Evolutionary conservation across 2,888 invertebrate species (phyloP), one percentile per base, ranked within the genome.

Genomic region (Drosophila sordidapex): DNA sequence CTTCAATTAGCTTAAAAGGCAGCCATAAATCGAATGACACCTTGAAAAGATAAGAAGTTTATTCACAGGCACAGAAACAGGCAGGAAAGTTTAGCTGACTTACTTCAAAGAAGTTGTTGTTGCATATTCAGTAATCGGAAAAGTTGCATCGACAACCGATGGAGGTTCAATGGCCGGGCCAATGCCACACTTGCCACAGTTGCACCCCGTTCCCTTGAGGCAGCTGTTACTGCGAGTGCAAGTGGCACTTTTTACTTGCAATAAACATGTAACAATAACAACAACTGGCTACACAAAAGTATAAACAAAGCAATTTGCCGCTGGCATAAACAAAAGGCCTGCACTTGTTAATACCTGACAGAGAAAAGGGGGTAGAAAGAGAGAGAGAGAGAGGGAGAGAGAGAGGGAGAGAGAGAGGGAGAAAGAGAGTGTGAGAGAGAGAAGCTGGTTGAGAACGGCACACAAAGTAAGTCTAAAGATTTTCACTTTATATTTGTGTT

Each of bases 211-310:
- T 46, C 7, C 46, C 15, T 8, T 25, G 21, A 15, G 15, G 21
- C 21, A 46, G 53, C 54, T 77, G 63, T 18, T 25, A 11, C 31
- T 38, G 61, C 38, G 33, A 61, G 75, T 79, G 76, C 83, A 82
- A 77, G 88, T 83, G 86, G 65, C 77, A 83, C 88, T 83, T 83
- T 88, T 83, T 88, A 83, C 81, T 88, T 85, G 77, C 67, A 80
- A 83, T 88, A 75, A 83, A 83, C 71, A 76, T n/a, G 11, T 11
- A 66, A 66, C 66, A 66, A 52, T 43, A 57, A 74, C 60, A 61
- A 56, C 43, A 74, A 58, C 63, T 43, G 48, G 31, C 21, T 58
- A 73, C 53, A 71, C 70, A 67, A 71, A 71, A 72, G 71, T 59
- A 72, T 78, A 87, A 87, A 87, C 87, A 82, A 82, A 87, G 83